phyloP scores from a whole-genome alignment of 2,888 invertebrate species.

The Xanthia togata region DNA sequence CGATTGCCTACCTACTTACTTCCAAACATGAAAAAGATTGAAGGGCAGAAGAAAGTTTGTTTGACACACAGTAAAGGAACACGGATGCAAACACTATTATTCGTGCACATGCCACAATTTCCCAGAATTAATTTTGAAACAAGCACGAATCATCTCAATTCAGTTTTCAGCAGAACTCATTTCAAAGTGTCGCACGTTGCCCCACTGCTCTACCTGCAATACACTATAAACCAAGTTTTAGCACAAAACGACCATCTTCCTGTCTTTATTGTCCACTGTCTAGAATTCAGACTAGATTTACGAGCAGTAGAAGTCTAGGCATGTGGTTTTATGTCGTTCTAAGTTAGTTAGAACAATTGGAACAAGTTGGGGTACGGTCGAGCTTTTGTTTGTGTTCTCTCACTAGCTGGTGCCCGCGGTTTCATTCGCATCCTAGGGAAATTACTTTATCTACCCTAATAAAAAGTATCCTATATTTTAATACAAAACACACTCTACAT shows the following conservation, averaged over 20 bases:
- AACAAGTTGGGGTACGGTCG: conserved; percentile 25
- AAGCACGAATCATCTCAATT: conserved; percentile 12
- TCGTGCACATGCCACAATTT: neutral
- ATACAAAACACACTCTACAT: neutral
- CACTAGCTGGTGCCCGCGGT: neutral
- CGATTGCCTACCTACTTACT: neutral
- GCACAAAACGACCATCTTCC: conserved; percentile 34
- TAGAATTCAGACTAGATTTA: conserved; percentile 57
- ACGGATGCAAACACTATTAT: neutral
- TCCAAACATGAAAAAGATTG: neutral
- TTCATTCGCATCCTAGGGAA: neutral
- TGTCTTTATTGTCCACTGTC: conserved; percentile 52
- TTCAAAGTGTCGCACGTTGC: neutral
- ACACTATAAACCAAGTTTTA: conserved; percentile 57
- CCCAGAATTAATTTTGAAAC: neutral
- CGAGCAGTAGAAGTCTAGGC: conserved; percentile 43
- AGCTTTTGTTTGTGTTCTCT: conserved; percentile 36
- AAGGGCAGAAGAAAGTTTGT: neutral
- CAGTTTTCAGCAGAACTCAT: conserved; percentile 28
- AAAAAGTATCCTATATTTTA: neutral
- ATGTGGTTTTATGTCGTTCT: conserved; percentile 57
- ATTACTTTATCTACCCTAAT: neutral
- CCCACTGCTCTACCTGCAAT: conserved; percentile 27
- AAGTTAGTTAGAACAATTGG: conserved; percentile 58
- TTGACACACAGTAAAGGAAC: neutral